Percentiles rank a stretch among this genome's conserved stretches.
Evolutionary conservation across 2,113 vertebrate genomes (phyloP).

Genomic region (Callocephalon fimbriatum): DNA sequence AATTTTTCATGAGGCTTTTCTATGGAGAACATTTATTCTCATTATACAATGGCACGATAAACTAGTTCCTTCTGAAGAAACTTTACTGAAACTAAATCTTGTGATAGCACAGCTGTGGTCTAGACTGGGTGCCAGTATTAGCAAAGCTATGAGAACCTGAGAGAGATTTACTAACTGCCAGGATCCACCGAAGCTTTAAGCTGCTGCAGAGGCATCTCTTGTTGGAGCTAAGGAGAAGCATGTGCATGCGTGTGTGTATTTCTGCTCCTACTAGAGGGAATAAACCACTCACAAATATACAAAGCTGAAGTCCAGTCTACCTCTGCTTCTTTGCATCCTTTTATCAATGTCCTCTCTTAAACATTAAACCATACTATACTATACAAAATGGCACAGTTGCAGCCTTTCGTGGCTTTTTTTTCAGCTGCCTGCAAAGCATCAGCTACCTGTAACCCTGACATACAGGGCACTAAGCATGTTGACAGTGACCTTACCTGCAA

Average conservation of each 20-base stretch:
- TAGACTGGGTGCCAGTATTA: constrained; percentile 26
- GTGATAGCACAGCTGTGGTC: constrained; percentile 36
- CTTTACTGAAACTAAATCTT: constrained; percentile 40
- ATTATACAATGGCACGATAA: constrained; percentile 17
- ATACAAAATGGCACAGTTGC: background rate
- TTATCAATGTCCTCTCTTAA: background rate
- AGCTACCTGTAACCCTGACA: background rate
- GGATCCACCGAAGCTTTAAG: background rate
- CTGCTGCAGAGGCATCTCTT: background rate
- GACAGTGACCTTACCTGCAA: constrained; percentile 47
- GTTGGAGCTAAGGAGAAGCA: background rate
- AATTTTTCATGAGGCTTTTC: constrained; percentile 46
- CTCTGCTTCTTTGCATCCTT: background rate
- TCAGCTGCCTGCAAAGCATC: background rate
- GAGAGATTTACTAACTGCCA: constrained; percentile 47
- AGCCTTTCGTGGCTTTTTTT: background rate
- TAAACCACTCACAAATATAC: background rate
- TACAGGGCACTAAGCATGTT: background rate
- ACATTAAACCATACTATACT: background rate
- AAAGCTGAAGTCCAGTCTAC: background rate
- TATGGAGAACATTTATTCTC: background rate
- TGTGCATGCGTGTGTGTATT: background rate
- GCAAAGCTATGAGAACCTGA: constrained; percentile 13
- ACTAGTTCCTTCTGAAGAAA: constrained; percentile 45
- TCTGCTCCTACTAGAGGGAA: background rate